These are phyloP conservation scores for Brachionus paranguensis DNA, from an alignment of 1,140 invertebrate genomes.

Conservation along the genomic window DNA sequence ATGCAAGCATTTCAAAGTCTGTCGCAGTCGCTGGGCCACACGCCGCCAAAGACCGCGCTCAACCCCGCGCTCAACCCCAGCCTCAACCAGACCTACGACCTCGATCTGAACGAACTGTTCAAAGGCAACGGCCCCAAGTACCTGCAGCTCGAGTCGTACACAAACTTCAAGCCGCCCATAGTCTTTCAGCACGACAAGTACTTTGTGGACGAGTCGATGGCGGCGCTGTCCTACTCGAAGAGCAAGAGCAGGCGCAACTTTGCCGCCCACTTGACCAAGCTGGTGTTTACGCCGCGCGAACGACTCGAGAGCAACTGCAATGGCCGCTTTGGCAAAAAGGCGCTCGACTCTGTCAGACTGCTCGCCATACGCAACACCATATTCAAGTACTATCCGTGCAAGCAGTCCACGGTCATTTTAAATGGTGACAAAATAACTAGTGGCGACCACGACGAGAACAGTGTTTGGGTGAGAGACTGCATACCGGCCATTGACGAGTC, in stretches of 20 bases:
- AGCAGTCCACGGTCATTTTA: constrained; percentile 20
- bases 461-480: constrained; percentile 13
- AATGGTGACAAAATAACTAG: constrained; percentile 35
- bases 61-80: too few relatives aligned
- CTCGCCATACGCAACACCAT: constrained; percentile 7
- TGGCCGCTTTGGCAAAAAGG: constrained; percentile 23
- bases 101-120: constrained; percentile 8
- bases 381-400: constrained; percentile 33
- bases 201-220: constrained; percentile 11
- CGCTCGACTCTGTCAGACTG: background rate
- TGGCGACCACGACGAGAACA: constrained; percentile 20
- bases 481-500: constrained; percentile 26
- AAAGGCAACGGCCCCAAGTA: constrained; percentile 22
- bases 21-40: background rate
- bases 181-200: background rate
- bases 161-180: background rate
- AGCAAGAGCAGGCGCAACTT: constrained; percentile 19
- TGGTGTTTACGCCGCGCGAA: constrained; percentile 10
- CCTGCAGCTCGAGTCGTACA: background rate
- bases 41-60: background rate
- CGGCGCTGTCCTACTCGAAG: constrained; percentile 7
- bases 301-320: constrained; percentile 21
- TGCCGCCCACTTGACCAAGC: constrained; percentile 9
- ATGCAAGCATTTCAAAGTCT: background rate
- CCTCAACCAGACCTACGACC: background rate